Evolutionary conservation across 2,113 vertebrate genomes (phyloP).

Genomic region (Cricetomys ansorgei): DNA sequence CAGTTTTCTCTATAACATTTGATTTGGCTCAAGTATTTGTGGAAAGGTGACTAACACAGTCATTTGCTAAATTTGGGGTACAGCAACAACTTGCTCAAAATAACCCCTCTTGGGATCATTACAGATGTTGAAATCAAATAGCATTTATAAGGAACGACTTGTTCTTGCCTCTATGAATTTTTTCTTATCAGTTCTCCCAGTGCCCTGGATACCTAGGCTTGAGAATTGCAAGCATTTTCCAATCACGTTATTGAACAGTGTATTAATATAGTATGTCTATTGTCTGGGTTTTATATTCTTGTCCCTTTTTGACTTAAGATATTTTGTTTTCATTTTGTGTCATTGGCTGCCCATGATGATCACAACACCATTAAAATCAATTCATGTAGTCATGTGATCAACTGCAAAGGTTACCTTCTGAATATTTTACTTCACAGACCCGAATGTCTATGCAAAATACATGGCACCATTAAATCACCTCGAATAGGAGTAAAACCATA

Average conservation of each 20-base stretch:
- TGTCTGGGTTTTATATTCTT: neutral
- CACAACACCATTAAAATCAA: conserved; percentile 23
- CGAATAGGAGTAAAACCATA: neutral
- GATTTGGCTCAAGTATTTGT: neutral
- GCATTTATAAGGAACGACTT: neutral
- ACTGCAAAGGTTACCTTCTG: conserved; percentile 7
- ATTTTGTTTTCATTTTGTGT: conserved; percentile 29
- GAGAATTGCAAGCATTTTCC: neutral
- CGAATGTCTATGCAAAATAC: neutral
- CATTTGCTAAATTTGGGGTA: conserved; percentile 48
- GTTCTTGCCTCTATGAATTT: neutral
- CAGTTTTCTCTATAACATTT: neutral
- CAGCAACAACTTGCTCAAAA: conserved; percentile 57
- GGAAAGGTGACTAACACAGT: neutral
- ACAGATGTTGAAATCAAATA: conserved; percentile 41
- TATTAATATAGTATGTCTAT: neutral
- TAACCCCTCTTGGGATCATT: neutral
- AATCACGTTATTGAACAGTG: neutral
- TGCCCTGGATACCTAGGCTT: neutral
- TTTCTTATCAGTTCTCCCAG: neutral
- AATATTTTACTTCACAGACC: neutral
- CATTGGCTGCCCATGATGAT: neutral
- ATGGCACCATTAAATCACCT: neutral
- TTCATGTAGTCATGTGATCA: conserved; percentile 12
- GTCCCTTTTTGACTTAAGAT: neutral